Evolutionary conservation across 2,888 invertebrate genomes (phyloP), one percentile per base, ranked within the genome.

Genomic region (Bombyx huttoni): DNA sequence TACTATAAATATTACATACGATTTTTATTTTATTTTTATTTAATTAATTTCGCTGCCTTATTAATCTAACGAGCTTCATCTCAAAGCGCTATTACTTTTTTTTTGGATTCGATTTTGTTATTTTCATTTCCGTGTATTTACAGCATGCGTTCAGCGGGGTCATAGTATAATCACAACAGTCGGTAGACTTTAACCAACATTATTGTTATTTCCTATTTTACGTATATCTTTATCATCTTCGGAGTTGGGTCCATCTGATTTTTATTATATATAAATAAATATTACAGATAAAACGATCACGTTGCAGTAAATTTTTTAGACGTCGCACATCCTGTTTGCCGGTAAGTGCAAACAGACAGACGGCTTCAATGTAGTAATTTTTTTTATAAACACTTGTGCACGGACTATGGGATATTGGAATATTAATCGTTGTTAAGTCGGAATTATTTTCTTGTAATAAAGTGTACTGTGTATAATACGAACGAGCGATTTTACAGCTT

Each of bases 251-350:
- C 2, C 24, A 24, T 24, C 24, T 24, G 24, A 24, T 24, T 24
- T 24, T 40, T 8, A 12, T 40, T 40, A 40, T 40, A 8, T 35
- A 5, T 51, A 51, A 46, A 49, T 53, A 62, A 73, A 76, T 67
- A 75, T 85, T 84, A 58, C 87, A 87, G 87, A 87, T 87, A 65
- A 79, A 76, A 68, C 63, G 72, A 72, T 80, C 85, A 75, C 57
- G 76, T 83, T 86, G 86, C 86, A 67, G 86, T 81, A 82, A 74
- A 74, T 80, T 77, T 68, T 59, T 85, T 77, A 83, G 78, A 68
- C 73, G 78, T 55, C 76, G 78, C 69, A 67, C 78, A 52, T 64
- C 77, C 63, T 79, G 80, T 77, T 70, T 78, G 73, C 69, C 81
- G 85, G 87, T 86, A 81, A 87, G 87, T 82, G 75, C 74, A 71